Conservation (phyloP, 2,888 invertebrate genomes). For the Epinotia bilunana region DNA sequence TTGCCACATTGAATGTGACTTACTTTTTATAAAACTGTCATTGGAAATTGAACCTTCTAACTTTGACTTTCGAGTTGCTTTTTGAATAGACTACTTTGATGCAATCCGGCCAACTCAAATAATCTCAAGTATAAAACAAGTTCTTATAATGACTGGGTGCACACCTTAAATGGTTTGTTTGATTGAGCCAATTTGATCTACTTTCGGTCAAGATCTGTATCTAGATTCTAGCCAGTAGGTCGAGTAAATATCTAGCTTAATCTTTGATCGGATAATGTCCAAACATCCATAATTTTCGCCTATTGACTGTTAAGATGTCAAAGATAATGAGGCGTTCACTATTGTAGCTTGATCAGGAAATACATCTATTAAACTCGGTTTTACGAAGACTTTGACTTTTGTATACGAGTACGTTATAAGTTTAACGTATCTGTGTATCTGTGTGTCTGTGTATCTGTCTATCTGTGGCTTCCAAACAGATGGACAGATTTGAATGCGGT, state of each 20-base stretch:
- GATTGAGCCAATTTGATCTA: slow-evolving; percentile 23
- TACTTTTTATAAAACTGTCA: too few species aligned
- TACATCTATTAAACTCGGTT: background rate
- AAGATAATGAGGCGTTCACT: background rate
- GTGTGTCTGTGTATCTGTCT: too few species aligned
- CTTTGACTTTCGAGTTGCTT: too few species aligned
- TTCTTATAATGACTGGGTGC: slow-evolving; percentile 13
- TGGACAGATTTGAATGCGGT: too few species aligned
- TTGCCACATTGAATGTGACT: too few species aligned
- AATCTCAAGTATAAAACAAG: slow-evolving; percentile 3
- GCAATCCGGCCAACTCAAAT: too few species aligned
- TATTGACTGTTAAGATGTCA: background rate
- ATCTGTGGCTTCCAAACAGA: too few species aligned
- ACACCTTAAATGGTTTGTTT: slow-evolving; percentile 27
- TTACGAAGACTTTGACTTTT: background rate
- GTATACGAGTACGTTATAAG: too few species aligned
- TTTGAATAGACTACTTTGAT: too few species aligned
- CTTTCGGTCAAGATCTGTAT: slow-evolving; percentile 7
- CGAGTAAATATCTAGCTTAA: background rate
- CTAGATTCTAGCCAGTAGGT: background rate
- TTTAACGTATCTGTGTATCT: too few species aligned
- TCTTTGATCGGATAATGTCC: background rate
- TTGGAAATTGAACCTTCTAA: too few species aligned
- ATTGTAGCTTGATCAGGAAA: background rate
- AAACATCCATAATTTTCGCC: background rate